Conservation (phyloP, 2,797 vertebrate species). For the Apodemus agrarius region DNA sequence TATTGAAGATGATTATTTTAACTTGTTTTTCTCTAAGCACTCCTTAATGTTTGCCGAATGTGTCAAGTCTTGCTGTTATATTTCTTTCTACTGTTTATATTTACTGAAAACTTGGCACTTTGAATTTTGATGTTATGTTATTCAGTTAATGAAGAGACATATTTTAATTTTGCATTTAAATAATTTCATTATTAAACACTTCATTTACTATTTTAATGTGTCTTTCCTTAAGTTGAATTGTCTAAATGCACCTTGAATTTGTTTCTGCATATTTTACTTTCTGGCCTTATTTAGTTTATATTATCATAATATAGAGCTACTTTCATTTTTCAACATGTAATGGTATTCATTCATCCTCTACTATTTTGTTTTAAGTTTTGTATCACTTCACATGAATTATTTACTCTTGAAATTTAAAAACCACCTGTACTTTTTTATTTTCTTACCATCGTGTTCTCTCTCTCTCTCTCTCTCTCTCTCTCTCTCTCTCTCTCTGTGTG, state of each 20-base stretch:
- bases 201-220: neutral
- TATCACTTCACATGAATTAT: neutral
- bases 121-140: neutral
- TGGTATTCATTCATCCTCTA: neutral
- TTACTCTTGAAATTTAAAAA: conserved; percentile 32
- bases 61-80: neutral
- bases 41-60: conserved; percentile 18
- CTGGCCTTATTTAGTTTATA: neutral
- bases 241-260: conserved; percentile 21
- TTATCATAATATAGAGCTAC: neutral
- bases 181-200: neutral
- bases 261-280: neutral
- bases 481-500: no score
- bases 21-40: conserved; percentile 25
- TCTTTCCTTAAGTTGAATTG: neutral
- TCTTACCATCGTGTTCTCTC: neutral
- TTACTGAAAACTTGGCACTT: conserved; percentile 34
- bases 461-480: no score
- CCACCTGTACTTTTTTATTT: neutral
- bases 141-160: conserved; percentile 44
- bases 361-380: neutral
- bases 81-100: conserved; percentile 16
- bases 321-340: neutral
- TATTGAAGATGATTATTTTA: conserved; percentile 48
- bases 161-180: neutral